Evolutionary conservation across 2,888 invertebrate species (phyloP), one percentile per base, ranked within the genome.

Genomic region (Megalurothrips usitatus): DNA sequence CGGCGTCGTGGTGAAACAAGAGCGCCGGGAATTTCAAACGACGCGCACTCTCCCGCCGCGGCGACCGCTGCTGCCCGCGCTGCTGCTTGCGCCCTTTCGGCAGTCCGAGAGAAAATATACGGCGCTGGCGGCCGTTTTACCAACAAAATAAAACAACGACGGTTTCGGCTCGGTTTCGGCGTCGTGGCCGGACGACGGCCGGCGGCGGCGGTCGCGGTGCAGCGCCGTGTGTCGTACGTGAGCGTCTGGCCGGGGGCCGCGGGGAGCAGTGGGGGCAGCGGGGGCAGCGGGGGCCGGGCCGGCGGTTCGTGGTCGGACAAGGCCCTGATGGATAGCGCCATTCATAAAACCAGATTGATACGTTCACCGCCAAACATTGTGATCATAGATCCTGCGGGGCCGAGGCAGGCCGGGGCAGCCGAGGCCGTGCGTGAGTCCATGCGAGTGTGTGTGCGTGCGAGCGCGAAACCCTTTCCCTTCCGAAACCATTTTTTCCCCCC

Each of bases 261-360:
- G 58, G 58, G 58, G 58, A 14, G 17, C 58, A 58, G 58, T 0
- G n/a, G 58, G 10, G 34, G 34, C 34, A 43, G 34, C 34, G 34
- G 34, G 34, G 34, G 34, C 34, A 43, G 34, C 34, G 34, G 34
- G 34, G 34, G 34, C 34, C 2, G 14, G 52, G 12, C 19, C 52
- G 58, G 19, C n/a, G 58, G 17, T 58, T 17, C n/a, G 58, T 58
- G 58, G 58, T 58, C 58, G 58, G 58, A 17, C 58, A n/a, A 58
- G 17, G 58, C 58, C 58, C 58, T 58, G 58, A 58, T 17, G 58
- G 58, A 58, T 58, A 58, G 58, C 58, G 58, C 58, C 58, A 58
- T 58, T 58, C 58, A 58, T 17, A 58, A 58, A n/a, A 17, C 58
- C 58, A 19, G 58, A 58, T 58, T 58, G 58, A 58, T 58, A 58